A percentile compares a stretch with the other conserved stretches of the same genome.
phyloP scores from a whole-genome alignment of 37 sponge, comb jelly and placozoan genomes.

The Agelas oroides region DNA sequence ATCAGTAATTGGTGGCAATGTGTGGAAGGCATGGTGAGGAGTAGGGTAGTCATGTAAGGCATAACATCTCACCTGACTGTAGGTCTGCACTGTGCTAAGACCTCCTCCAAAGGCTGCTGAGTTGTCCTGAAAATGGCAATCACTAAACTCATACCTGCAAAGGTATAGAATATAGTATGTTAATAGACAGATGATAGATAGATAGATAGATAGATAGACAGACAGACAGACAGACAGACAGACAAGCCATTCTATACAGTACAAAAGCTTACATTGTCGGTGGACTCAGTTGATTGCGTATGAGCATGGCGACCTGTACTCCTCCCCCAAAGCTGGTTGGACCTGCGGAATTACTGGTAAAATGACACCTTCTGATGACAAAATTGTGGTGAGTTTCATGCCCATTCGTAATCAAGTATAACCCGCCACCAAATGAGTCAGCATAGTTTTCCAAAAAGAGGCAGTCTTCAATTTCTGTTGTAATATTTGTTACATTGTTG shows the following conservation, averaged over 20 bases:
- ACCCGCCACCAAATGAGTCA: conserved; percentile 47
- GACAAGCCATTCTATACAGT: too few relatives aligned
- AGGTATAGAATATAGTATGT: too few relatives aligned
- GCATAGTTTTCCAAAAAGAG: conserved; percentile 51
- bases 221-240: too few relatives aligned
- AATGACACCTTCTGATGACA: conserved; percentile 7
- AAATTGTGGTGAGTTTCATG: conserved; percentile 18
- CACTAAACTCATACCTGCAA: too few relatives aligned
- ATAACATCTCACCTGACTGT: conserved; percentile 6
- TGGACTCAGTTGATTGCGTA: not conserved
- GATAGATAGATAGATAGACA: too few relatives aligned
- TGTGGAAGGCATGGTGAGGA: too few relatives aligned
- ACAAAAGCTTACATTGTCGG: too few relatives aligned
- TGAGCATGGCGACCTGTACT: conserved; percentile 23
- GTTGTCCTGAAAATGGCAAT: conserved; percentile 49
- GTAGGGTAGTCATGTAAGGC: too few relatives aligned
- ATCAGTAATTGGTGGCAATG: too few relatives aligned
- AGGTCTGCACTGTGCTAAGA: conserved; percentile 29
- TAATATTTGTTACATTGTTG: conserved; percentile 1
- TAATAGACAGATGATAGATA: too few relatives aligned
- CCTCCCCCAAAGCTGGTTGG: conserved; percentile 43
- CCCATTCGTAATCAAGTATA: conserved; percentile 37
- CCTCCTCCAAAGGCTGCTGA: conserved; percentile 46
- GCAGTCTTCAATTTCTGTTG: conserved; percentile 6
- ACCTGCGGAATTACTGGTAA: conserved; percentile 20